Conservation (phyloP, 2,113 vertebrate species). For the Apistogramma diplotaenia region DNA sequence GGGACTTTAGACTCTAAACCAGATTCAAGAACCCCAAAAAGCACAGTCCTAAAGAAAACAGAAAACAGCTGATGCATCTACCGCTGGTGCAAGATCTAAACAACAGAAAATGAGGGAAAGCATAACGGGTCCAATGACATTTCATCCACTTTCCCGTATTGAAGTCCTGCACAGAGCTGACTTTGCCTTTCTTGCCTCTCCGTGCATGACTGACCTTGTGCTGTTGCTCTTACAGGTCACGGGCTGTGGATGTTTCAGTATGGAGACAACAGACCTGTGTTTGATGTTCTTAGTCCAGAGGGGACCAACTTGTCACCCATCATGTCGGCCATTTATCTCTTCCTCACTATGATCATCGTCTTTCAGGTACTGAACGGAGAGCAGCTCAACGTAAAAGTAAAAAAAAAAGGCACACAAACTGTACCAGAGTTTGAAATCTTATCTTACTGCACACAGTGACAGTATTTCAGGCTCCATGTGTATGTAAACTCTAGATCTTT, state of each 20-base stretch:
- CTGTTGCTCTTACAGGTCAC: constrained; percentile 80
- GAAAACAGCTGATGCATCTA: not conserved
- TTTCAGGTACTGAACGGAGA: constrained; percentile 84
- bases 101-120: not conserved
- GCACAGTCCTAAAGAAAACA: not conserved
- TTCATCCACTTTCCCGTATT: not conserved
- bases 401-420: not conserved
- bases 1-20: not conserved
- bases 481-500: constrained; percentile 29
- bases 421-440: constrained; percentile 8
- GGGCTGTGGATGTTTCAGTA: constrained; percentile 91
- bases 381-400: not conserved
- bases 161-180: not conserved
- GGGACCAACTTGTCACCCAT: constrained; percentile 86
- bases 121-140: not conserved
- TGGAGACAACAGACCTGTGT: constrained; percentile 86
- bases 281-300: constrained; percentile 87
- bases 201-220: constrained; percentile 50
- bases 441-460: not conserved
- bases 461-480: not conserved
- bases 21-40: not conserved
- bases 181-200: constrained; percentile 2
- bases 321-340: constrained; percentile 89
- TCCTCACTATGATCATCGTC: constrained; percentile 95
- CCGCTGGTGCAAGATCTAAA: rapidly evolving